Evolutionary conservation across 2,113 vertebrate species (phyloP), one percentile per base, ranked within the genome.

Genomic region (Melanerpes aurifrons): DNA sequence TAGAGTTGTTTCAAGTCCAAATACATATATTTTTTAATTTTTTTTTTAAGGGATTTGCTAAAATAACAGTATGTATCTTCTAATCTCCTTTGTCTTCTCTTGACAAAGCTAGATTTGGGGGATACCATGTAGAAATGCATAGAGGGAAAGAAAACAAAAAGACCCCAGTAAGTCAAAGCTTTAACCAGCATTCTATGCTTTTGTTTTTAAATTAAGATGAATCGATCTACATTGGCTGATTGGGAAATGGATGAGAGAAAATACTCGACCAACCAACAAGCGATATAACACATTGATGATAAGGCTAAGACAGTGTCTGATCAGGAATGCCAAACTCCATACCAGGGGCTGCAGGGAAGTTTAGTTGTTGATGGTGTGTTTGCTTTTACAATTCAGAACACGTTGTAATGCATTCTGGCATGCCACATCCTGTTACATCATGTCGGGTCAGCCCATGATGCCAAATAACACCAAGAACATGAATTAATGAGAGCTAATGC

Each of bases 371-470:
- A 71, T 64, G 25, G n/a, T 81, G 66, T 68, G n/a, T 74, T 86
- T 75, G 67, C 54, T 67, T 89, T 93, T 94, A 75, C 4, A 5
- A 93, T 95, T 94, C 91, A 7, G 32, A 61, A 72, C 85, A 48
- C 62, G 37, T 84, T 53, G 68, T 64, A 68, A 61, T 89, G 67
- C 40, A n/a, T 91, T 91, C 90, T 89, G 74, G 72, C 82, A 53
- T 93, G 94, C 45, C 91, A 96, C 82, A 76, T 89, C 86, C 75
- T 89, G 82, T 94, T 96, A 95, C 54, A 95, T 94, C 92, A 72
- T 5, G 4, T 92, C 1, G 2, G 66, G 68, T 79, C 87, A 89
- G 67, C 29, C 64, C 0, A 2, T 29, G 84, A 80, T 89, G 43
- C 82, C 14, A 29, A 82, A 47, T 74, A 93, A 54, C 40, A 32